Evolutionary conservation across 2,888 invertebrate species (phyloP), one percentile per base, ranked within the genome.

Genomic region (Ischnus inquisitorius): DNA sequence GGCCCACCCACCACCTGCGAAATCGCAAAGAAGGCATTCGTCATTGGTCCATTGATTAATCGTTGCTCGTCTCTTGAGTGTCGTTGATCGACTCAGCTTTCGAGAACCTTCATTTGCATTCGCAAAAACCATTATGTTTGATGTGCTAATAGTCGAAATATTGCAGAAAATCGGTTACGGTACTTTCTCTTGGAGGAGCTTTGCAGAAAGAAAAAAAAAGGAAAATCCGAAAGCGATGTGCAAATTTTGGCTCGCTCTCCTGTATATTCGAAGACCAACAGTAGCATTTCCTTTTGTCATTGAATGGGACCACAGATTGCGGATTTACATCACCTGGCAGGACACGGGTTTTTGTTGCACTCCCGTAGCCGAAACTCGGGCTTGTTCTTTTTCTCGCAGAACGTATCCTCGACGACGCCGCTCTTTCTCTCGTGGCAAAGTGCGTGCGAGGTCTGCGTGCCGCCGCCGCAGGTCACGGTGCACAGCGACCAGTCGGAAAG

Each of bases 401-500:
- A 95, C 28, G 93, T 92, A 46, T 95, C 94, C 85, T 95, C 95
- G 1, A 96, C 96, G 77, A 94, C 93, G 0, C 96, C 96, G n/a
- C 95, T 94, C 88, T 95, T 95, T 86, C 94, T 94, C 90, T 96
- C 96, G 46, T 95, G 94, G 91, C 96, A 96, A 3, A 94, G 93
- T 28, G 95, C 94, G 82, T 94, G 93, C 0, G 95, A 94, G 34
- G 91, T 91, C 93, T 96, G 96, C 84, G 95, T 94, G 54, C 98
- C 98, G 83, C 96, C 95, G 4, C 98, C 98, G 93, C 98, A 98
- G 6, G 96, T 95, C 0, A 95, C 95, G 19, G 95, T 96, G 93
- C 98, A 98, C 16, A 96, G 95, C 1, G 97, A 96, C 98, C 98
- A 98, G 86, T 97, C 97, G 46, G 96, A 95, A 88, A 97, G 94